These are phyloP conservation scores for Microctenopoma lineatum DNA, from an alignment of 2,797 vertebrate species.

Conservation along the genomic window DNA sequence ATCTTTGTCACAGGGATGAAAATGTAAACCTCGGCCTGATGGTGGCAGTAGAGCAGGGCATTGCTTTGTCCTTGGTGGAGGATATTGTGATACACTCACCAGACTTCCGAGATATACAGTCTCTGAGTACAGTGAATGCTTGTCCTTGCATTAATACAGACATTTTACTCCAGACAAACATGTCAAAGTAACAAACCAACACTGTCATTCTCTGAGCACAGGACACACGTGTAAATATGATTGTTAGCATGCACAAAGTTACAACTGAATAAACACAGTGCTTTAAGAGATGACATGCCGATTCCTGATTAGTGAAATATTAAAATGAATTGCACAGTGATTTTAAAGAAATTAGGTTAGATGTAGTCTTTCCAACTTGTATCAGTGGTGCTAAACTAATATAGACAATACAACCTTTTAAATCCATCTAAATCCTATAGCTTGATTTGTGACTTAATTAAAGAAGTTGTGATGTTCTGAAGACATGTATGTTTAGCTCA, in stretches of 20 bases:
- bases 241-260: neutral
- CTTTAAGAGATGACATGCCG: neutral
- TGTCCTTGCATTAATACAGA: neutral
- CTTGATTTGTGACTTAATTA: neutral
- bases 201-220: neutral
- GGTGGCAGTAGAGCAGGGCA: neutral
- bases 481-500: slow-evolving; percentile 38
- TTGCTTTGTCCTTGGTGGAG: neutral
- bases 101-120: neutral
- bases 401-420: neutral
- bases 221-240: neutral
- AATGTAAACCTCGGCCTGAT: slow-evolving; percentile 11
- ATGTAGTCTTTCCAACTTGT: neutral
- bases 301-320: neutral
- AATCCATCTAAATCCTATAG: neutral
- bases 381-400: neutral
- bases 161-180: slow-evolving; percentile 4
- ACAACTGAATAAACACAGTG: neutral
- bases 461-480: neutral
- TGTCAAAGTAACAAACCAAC: neutral
- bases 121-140: neutral
- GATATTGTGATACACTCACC: neutral
- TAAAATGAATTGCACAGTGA: neutral
- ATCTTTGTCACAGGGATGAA: neutral
- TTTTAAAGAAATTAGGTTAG: neutral